Evolutionary conservation across 2,113 vertebrate species (phyloP).

Genomic region (Natator depressus): DNA sequence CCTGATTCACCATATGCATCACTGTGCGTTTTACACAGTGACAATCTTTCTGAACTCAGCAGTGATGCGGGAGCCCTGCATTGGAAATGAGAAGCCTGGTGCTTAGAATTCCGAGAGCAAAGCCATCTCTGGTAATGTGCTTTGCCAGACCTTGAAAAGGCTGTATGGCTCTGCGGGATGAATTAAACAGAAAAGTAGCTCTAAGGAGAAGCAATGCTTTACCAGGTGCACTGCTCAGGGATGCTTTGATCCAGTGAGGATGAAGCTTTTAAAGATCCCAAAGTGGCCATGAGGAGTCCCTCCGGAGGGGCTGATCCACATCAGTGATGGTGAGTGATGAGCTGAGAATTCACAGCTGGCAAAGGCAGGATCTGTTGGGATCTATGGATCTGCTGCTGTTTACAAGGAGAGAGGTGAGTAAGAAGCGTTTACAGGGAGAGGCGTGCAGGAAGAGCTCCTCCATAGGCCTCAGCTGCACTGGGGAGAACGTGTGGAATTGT

Average conservation of each 20-base stretch:
- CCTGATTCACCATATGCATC: background rate
- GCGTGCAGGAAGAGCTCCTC: background rate
- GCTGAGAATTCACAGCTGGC: background rate
- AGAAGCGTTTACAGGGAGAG: background rate
- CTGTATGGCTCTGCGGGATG: background rate
- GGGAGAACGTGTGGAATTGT: background rate
- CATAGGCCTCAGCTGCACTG: background rate
- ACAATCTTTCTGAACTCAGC: background rate
- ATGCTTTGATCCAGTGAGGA: fast-evolving
- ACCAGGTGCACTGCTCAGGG: fast-evolving
- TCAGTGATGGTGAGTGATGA: background rate
- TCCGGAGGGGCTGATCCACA: background rate
- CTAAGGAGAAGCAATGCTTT: fast-evolving
- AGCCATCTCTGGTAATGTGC: fast-evolving
- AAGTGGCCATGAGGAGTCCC: background rate
- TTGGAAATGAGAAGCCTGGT: fast-evolving
- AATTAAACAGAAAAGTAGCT: background rate
- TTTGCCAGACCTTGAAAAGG: background rate
- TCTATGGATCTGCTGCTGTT: background rate
- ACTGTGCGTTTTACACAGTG: background rate
- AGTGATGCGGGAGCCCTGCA: background rate
- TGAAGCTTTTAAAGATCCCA: background rate
- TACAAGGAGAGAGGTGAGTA: background rate
- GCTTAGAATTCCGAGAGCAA: background rate
- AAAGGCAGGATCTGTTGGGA: background rate